Evolutionary conservation across 2,888 invertebrate genomes (phyloP).

Genomic region (Ptilodon capucinus): DNA sequence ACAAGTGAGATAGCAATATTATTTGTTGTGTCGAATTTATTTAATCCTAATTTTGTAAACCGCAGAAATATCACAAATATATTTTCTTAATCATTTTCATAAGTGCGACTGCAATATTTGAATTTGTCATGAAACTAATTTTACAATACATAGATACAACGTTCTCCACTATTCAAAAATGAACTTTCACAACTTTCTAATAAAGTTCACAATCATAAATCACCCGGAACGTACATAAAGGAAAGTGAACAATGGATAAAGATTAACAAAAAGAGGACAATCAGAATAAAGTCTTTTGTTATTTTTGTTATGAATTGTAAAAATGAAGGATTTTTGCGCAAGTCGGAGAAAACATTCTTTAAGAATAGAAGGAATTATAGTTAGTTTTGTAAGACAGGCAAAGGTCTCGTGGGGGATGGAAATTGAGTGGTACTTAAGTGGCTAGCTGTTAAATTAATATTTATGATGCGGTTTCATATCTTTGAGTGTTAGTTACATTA

Average conservation of each 20-base stretch:
- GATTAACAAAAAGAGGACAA: conserved; percentile 37
- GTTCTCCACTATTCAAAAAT: not conserved
- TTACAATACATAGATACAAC: not conserved
- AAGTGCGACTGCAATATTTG: not conserved
- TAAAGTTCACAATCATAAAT: not conserved
- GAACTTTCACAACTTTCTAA: not conserved
- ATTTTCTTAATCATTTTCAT: not conserved
- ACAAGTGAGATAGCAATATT: too few relatives aligned
- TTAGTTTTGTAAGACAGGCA: not conserved
- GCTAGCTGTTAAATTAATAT: too few relatives aligned
- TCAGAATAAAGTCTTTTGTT: conserved; percentile 27
- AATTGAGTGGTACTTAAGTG: too few relatives aligned
- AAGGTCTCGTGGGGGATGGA: too few relatives aligned
- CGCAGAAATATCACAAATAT: too few relatives aligned
- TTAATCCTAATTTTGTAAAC: too few relatives aligned
- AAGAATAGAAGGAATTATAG: not conserved
- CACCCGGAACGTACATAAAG: not conserved
- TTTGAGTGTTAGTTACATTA: too few relatives aligned
- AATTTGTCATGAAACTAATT: not conserved
- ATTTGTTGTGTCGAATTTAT: too few relatives aligned
- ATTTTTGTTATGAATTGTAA: conserved; percentile 32
- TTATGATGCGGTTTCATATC: too few relatives aligned
- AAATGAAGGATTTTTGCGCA: conserved; percentile 18
- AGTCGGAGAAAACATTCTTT: conserved; percentile 14
- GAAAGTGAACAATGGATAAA: conserved; percentile 21